phyloP scores from a whole-genome alignment of 1,140 invertebrate species.

The Lycorma delicatula region DNA sequence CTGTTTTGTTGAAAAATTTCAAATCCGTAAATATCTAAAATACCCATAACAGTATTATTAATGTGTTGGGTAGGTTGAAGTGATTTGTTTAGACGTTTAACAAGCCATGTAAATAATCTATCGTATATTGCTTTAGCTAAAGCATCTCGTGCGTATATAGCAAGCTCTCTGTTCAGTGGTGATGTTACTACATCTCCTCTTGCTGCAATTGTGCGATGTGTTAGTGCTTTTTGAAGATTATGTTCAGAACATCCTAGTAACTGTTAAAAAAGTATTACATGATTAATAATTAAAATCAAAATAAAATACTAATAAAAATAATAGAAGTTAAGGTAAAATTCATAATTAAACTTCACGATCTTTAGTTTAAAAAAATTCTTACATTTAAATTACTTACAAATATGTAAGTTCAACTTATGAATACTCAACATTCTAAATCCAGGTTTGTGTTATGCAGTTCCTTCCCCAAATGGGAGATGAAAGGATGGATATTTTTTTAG shows the following conservation, averaged over 20 bases:
- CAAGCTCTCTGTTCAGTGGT: slow-evolving; percentile 63
- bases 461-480: too few relatives aligned
- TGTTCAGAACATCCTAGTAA: slow-evolving; percentile 57
- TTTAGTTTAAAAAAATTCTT: slow-evolving; percentile 5
- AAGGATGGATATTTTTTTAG: too few relatives aligned
- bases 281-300: too few relatives aligned
- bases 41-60: slow-evolving; percentile 62
- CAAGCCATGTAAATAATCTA: slow-evolving; percentile 82
- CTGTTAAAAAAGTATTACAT: slow-evolving; percentile 40
- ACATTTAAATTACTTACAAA: too few relatives aligned
- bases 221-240: slow-evolving; percentile 60
- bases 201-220: slow-evolving; percentile 76
- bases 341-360: not conserved
- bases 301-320: too few relatives aligned
- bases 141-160: slow-evolving; percentile 72
- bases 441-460: too few relatives aligned
- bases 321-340: slow-evolving; percentile 15
- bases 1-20: slow-evolving; percentile 73
- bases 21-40: slow-evolving; percentile 84
- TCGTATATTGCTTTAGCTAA: slow-evolving; percentile 84
- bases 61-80: slow-evolving; percentile 46
- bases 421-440: too few relatives aligned
- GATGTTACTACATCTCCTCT: slow-evolving; percentile 72
- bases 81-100: slow-evolving; percentile 67
- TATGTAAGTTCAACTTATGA: too few relatives aligned